Base-by-base conservation (phyloP, 2,888 invertebrate genomes). In the Caenorhabditis becei region DNA sequence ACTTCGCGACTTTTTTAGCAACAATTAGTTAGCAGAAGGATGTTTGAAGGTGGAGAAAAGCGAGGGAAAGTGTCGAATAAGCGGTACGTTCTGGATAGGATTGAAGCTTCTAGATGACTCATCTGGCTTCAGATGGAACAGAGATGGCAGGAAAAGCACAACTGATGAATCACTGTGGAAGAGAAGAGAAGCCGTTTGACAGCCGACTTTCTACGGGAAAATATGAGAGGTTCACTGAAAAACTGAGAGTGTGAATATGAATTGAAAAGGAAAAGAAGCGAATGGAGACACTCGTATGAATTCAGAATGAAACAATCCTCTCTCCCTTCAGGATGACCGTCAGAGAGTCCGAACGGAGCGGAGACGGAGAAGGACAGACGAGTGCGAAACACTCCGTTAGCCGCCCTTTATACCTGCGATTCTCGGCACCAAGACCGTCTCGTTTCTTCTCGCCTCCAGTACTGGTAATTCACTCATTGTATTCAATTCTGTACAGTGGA, bases 401-500 rank as follows among this genome's bases (percentile, higher is more conserved):
- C 47, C 47, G 47, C 47, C 47, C 47, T 47, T 47, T 47, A 47
- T 47, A 47, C 47, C 47, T 20, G n/a, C n/a, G n/a, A n/a, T n/a
- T n/a, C 5, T 47, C 47, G 47, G 11, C 5, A 47, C 47, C 10
- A 47, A 47, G 47, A 47, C 47, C 47, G 47, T 47, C 47, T 47
- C n/a, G n/a, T n/a, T 47, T 20, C 8, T 41, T 41, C 41, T 41
- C 41, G 41, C 41, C 41, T 41, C 14, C 41, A 41, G 47, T 47
- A 47, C 47, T 47, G 47, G 47, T 47, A 47, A 41, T 11, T 5
- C 47, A 18, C n/a, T 5, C n/a, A 54, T 67, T 67, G 65, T 66
- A 56, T 67, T 67, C 41, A 14, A 56, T 67, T 67, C 56, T 67
- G 67, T 69, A 69, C 67, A 69, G 67, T 69, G 67, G 67, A 69